Conservation (phyloP, 2,113 vertebrate genomes). For the Serilophus lunatus region DNA sequence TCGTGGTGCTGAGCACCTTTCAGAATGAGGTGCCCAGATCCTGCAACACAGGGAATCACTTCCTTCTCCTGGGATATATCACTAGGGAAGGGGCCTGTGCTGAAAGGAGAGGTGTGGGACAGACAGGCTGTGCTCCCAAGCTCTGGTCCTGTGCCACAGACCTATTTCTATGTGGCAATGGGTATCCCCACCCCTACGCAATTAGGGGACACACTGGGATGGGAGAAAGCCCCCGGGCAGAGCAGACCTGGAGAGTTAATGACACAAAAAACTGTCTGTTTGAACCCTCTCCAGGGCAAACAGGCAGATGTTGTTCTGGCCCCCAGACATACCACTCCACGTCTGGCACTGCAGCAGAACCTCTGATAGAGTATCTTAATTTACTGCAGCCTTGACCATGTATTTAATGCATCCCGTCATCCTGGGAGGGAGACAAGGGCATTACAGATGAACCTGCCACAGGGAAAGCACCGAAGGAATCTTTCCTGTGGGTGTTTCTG, state of each 20-base stretch:
- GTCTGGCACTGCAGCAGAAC: neutral
- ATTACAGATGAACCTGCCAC: too few species aligned
- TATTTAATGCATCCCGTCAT: neutral
- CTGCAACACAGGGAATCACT: neutral
- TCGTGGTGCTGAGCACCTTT: neutral
- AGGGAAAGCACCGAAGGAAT: neutral
- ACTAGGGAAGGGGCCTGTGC: neutral
- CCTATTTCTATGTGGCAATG: neutral
- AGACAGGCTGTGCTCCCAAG: neutral
- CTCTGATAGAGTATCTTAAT: neutral
- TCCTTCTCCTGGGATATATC: accelerated
- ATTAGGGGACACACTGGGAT: neutral
- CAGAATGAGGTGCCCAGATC: neutral
- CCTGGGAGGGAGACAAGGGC: neutral
- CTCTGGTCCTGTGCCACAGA: neutral
- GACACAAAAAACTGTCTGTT: neutral
- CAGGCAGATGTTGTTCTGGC: neutral
- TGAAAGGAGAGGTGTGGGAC: neutral
- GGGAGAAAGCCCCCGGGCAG: neutral
- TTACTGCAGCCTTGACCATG: neutral
- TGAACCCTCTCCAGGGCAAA: neutral
- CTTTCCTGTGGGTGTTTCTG: neutral
- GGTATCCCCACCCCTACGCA: neutral
- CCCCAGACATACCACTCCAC: accelerated
- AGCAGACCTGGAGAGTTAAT: neutral